Conservation (phyloP, 2,113 vertebrate species). For the Lophius piscatorius region DNA sequence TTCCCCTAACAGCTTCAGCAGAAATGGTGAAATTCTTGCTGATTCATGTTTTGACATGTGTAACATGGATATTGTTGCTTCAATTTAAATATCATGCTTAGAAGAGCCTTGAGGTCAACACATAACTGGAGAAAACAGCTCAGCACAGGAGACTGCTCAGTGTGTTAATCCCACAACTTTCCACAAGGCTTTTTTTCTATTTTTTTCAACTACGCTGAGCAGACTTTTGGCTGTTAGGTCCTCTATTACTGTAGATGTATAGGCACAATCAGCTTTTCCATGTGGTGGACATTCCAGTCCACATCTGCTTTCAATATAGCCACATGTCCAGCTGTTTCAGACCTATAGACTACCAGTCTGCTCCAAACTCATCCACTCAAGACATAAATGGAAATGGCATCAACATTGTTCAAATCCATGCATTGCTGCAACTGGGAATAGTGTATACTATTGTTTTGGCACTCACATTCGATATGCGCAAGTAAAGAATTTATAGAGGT, state of each 20-base stretch:
- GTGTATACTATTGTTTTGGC: neutral
- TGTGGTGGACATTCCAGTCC: conserved; percentile 69
- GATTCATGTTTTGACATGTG: conserved; percentile 30
- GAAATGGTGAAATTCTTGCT: conserved; percentile 34
- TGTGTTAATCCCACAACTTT: conserved; percentile 56
- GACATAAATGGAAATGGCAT: conserved; percentile 34
- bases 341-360: conserved; percentile 56
- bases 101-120: conserved; percentile 11
- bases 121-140: conserved; percentile 26
- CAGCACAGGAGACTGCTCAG: conserved; percentile 20
- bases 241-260: conserved; percentile 62
- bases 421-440: neutral
- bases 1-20: conserved; percentile 13
- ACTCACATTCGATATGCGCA: neutral
- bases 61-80: neutral
- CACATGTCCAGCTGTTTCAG: conserved; percentile 67
- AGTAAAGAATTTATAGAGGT: neutral
- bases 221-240: conserved; percentile 62
- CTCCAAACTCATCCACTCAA: conserved; percentile 34
- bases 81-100: conserved; percentile 5
- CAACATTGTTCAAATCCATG: conserved; percentile 13
- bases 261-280: conserved; percentile 74
- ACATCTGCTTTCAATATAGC: conserved; percentile 77
- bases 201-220: conserved; percentile 41
- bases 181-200: conserved; percentile 45